These are phyloP conservation scores for Sinocyclocheilus anshuiensis DNA, from an alignment of 2,113 vertebrate genomes.

Conservation along the genomic window DNA sequence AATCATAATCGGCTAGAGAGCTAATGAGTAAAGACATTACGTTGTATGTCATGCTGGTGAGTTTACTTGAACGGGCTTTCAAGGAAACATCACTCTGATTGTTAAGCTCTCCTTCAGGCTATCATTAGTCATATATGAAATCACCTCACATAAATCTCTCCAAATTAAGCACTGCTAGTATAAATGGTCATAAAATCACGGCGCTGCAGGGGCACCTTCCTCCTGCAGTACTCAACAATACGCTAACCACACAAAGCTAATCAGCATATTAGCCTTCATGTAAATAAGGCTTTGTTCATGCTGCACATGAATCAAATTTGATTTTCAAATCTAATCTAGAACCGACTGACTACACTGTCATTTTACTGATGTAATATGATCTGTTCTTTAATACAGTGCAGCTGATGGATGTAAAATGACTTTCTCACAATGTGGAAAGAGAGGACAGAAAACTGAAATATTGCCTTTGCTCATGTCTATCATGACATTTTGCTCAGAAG, in stretches of 20 bases:
- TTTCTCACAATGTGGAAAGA: neutral
- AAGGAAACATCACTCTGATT: conserved; percentile 12
- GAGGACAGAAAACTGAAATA: neutral
- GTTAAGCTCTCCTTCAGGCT: conserved; percentile 16
- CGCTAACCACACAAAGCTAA: conserved; percentile 54
- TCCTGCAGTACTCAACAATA: conserved; percentile 19
- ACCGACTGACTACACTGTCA: neutral
- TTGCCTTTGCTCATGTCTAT: neutral
- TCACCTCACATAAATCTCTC: conserved; percentile 33
- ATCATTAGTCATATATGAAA: conserved; percentile 52
- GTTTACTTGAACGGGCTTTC: conserved; percentile 17
- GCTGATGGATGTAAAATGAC: neutral
- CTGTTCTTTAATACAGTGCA: neutral
- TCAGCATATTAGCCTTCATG: conserved; percentile 36
- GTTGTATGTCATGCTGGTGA: neutral
- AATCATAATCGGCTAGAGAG: conserved; percentile 26
- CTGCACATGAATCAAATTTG: neutral
- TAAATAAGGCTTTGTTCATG: neutral
- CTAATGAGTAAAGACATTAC: conserved; percentile 7
- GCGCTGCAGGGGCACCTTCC: conserved; percentile 34
- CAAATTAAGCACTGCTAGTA: conserved; percentile 21
- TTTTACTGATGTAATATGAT: neutral
- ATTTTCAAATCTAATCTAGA: neutral
- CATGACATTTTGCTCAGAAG: neutral
- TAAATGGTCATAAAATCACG: conserved; percentile 28